A percentile compares a stretch with the other conserved stretches of the same genome.
These are phyloP conservation scores for Cheilosia variabilis DNA, from an alignment of 2,888 invertebrate species.

Conservation along the genomic window DNA sequence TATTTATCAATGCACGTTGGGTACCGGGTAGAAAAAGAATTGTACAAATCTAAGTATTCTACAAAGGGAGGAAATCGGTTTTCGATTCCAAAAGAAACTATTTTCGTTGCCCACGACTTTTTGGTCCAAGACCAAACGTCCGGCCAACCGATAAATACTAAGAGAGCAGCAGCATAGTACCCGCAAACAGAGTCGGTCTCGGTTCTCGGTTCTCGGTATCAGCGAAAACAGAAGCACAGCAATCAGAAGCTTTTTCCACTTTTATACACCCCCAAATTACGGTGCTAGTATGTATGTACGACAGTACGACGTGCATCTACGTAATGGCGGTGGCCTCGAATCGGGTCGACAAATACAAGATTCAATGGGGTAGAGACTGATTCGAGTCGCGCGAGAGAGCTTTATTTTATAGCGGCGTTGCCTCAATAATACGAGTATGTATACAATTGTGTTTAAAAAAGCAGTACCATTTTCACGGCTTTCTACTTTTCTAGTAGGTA, in stretches of 20 bases:
- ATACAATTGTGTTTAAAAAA: neutral
- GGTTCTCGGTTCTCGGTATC: neutral
- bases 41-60: neutral
- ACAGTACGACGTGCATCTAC: no score
- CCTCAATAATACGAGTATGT: neutral
- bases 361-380: neutral
- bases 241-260: slow-evolving; percentile 33
- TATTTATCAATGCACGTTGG: slow-evolving; percentile 11
- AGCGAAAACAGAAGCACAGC: slow-evolving; percentile 22
- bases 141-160: slow-evolving; percentile 52
- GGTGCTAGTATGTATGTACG: slow-evolving; percentile 26
- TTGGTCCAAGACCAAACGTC: slow-evolving; percentile 60
- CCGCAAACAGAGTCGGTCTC: slow-evolving; percentile 7
- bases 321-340: slow-evolving; percentile 53
- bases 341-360: slow-evolving; percentile 41
- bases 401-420: slow-evolving; percentile 1
- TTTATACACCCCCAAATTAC: slow-evolving; percentile 54
- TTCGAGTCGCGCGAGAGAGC: slow-evolving; percentile 24
- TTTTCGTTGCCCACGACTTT: slow-evolving; percentile 42
- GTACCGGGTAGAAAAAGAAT: slow-evolving; percentile 10
- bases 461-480: no score
- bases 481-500: no score
- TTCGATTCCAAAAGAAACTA: slow-evolving; percentile 11
- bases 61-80: neutral
- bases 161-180: slow-evolving; percentile 41